A percentile compares a stretch with the other conserved stretches of the same genome.
Evolutionary conservation across 1,140 invertebrate genomes (phyloP).

Genomic region (Lepidostoma basale): DNA sequence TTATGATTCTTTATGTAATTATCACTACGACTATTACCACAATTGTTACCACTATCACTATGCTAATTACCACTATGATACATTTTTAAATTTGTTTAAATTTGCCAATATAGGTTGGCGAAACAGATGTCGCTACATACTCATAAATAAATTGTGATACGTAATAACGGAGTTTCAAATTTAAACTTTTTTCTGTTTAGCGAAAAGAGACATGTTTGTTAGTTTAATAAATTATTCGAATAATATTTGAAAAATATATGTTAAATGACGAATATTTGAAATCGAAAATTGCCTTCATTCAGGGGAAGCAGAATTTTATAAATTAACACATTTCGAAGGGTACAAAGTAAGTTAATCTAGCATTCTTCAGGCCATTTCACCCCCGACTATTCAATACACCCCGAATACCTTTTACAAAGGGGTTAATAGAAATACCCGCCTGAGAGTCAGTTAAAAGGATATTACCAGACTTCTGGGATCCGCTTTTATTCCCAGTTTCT

Average conservation of each 20-base stretch:
- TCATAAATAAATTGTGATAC: no score
- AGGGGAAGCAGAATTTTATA: not conserved
- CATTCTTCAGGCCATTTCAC: not conserved
- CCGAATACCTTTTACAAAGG: conserved; percentile 4
- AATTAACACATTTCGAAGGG: not conserved
- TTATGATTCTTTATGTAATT: no score
- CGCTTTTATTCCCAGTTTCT: not conserved
- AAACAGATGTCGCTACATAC: no score
- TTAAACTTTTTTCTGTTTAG: not conserved
- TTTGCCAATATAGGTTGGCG: no score
- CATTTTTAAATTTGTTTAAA: no score
- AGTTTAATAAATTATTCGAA: not conserved
- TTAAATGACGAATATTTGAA: not conserved
- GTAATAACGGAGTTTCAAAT: no score
- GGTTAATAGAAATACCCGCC: conserved; percentile 19
- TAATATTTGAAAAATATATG: not conserved
- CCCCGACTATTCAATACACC: not conserved
- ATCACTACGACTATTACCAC: no score
- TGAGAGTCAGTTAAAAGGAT: conserved; percentile 7
- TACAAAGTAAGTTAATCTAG: not conserved
- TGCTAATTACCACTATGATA: no score
- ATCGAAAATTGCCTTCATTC: not conserved
- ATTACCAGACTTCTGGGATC: conserved; percentile 5
- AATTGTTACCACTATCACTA: no score
- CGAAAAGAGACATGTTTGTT: not conserved